Evolutionary conservation across 2,888 invertebrate genomes (phyloP).

Genomic region (Pantelozetes paolii): DNA sequence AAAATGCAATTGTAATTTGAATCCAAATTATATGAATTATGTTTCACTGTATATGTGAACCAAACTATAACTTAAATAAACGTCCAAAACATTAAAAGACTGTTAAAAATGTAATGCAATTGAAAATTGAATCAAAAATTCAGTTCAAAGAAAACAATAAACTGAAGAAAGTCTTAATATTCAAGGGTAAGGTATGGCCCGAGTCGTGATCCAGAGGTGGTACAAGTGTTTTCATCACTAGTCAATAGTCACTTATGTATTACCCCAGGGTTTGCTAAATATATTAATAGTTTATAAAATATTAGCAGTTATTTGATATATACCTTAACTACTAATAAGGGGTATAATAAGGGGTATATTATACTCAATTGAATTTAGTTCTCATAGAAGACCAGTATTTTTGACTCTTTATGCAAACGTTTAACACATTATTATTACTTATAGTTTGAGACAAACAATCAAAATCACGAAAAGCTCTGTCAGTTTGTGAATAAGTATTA

Average conservation of each 20-base stretch:
- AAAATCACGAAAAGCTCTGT: too few species aligned
- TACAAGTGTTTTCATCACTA: slow-evolving; percentile 29
- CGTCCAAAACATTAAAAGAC: slow-evolving; percentile 1
- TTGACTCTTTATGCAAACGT: too few species aligned
- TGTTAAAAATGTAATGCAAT: slow-evolving; percentile 8
- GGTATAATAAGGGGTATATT: background rate
- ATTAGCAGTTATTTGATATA: slow-evolving; percentile 31
- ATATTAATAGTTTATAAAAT: slow-evolving; percentile 32
- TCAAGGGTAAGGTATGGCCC: slow-evolving; percentile 25
- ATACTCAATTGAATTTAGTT: background rate
- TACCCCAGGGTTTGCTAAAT: background rate
- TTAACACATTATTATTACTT: too few species aligned
- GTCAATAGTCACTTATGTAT: slow-evolving; percentile 28
- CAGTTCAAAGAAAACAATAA: slow-evolving; percentile 23
- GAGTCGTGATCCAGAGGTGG: slow-evolving; percentile 34
- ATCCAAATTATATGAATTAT: slow-evolving; percentile 28
- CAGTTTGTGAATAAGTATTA: too few species aligned
- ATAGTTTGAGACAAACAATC: too few species aligned
- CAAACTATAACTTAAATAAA: slow-evolving; percentile 11
- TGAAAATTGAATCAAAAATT: slow-evolving; percentile 1
- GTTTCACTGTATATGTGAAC: background rate
- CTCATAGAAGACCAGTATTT: background rate
- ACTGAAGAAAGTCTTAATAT: background rate
- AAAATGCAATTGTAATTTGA: slow-evolving; percentile 29
- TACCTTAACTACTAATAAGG: background rate